Evolutionary conservation across 2,888 invertebrate genomes (phyloP).

Genomic region (Zaprionus obscuricornis): DNA sequence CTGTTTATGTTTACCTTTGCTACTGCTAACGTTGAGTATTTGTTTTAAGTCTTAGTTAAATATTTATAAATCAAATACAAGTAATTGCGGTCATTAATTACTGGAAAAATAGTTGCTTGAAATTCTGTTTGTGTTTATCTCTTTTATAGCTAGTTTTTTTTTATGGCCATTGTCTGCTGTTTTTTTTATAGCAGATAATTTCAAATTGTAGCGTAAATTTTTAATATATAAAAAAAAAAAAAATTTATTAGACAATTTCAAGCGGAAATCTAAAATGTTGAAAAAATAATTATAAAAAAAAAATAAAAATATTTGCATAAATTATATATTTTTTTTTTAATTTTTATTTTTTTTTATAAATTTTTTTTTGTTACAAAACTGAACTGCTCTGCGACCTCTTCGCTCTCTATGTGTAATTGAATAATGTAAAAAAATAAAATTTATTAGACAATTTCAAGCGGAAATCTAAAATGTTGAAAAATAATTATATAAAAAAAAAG

Average conservation of each 20-base stretch:
- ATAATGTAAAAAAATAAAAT: constrained; percentile 32
- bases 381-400: too few species aligned
- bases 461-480: not conserved
- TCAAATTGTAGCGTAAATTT: constrained; percentile 55
- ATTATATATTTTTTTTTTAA: too few species aligned
- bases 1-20: constrained; percentile 62
- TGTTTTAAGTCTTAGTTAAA: constrained; percentile 64
- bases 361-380: too few species aligned
- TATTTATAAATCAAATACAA: constrained; percentile 70
- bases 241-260: constrained; percentile 7
- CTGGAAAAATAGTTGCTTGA: constrained; percentile 26
- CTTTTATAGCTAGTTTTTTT: constrained; percentile 15
- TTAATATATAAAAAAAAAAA: constrained; percentile 35
- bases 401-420: too few species aligned
- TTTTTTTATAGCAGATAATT: constrained; percentile 65
- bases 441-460: constrained; percentile 8
- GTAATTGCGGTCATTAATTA: constrained; percentile 56
- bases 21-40: constrained; percentile 63
- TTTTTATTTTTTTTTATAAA: too few species aligned
- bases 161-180: constrained; percentile 18
- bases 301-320: not conserved
- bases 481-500: not conserved
- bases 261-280: not conserved
- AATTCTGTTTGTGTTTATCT: constrained; percentile 7
- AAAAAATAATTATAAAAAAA: not conserved